Conservation (phyloP, 1,140 invertebrate species). For the Hyphantria cunea region DNA sequence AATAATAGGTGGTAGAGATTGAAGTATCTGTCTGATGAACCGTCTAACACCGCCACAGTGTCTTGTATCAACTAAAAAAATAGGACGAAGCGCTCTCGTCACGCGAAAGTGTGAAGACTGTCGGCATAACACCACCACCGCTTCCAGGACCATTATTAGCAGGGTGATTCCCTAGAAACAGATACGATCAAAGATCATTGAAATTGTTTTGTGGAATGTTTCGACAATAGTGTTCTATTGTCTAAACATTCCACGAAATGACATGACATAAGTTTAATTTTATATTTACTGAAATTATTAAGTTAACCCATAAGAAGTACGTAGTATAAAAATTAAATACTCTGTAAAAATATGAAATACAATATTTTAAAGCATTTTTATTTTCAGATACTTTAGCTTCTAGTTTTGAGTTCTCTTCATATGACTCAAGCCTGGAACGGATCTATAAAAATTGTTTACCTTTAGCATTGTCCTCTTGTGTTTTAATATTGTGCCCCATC, state of each 20-base stretch:
- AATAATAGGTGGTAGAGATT: constrained; percentile 93
- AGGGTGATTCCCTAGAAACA: constrained; percentile 86
- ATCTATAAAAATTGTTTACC: constrained; percentile 74
- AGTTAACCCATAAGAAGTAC: too few species aligned
- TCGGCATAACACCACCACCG: constrained; percentile 90
- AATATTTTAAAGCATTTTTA: too few species aligned
- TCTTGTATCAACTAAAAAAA: constrained; percentile 94
- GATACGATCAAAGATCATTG: not conserved
- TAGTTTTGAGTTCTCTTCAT: too few species aligned
- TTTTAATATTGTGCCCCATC: constrained; percentile 90
- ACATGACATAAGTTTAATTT: too few species aligned
- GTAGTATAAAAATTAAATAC: too few species aligned
- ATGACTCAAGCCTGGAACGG: too few species aligned
- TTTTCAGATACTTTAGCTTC: too few species aligned
- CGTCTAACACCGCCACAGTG: constrained; percentile 89
- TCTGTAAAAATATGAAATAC: too few species aligned
- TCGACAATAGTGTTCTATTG: too few species aligned
- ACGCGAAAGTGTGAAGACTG: constrained; percentile 94
- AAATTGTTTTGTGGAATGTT: not conserved
- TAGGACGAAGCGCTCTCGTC: constrained; percentile 92
- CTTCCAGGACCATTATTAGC: constrained; percentile 92
- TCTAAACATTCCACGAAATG: too few species aligned
- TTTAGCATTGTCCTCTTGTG: constrained; percentile 94
- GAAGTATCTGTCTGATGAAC: constrained; percentile 89
- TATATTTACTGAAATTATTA: too few species aligned